Conservation (phyloP, 2,888 invertebrate species). For the Erannis defoliaria region DNA sequence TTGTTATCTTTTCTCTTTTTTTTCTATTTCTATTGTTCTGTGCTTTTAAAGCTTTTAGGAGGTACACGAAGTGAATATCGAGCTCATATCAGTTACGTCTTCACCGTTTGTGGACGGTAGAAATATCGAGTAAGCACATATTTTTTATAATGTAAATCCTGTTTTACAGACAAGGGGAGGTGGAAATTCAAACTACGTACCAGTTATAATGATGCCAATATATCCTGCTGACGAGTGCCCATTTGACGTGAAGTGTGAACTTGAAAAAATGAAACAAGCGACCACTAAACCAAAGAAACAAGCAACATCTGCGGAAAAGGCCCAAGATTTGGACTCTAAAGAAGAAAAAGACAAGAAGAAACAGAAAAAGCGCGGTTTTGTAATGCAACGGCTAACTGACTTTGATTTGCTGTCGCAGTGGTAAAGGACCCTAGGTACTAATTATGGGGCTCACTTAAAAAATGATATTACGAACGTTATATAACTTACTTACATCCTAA, state of each 20-base stretch:
- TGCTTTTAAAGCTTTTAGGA: too few relatives aligned
- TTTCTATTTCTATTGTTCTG: too few relatives aligned
- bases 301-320: constrained; percentile 38
- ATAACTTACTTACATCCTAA: too few relatives aligned
- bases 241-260: constrained; percentile 74
- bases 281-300: constrained; percentile 58
- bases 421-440: constrained; percentile 46
- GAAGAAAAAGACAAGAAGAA: constrained; percentile 65
- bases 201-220: constrained; percentile 80
- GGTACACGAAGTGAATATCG: too few relatives aligned
- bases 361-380: constrained; percentile 68
- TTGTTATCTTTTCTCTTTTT: too few relatives aligned
- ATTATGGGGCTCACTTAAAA: too few relatives aligned
- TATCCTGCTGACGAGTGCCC: constrained; percentile 73
- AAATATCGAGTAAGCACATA: too few relatives aligned
- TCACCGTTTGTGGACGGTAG: too few relatives aligned
- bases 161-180: constrained; percentile 51
- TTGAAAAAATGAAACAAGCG: constrained; percentile 62
- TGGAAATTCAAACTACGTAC: constrained; percentile 66
- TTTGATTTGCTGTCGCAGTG: constrained; percentile 79
- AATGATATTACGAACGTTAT: too few relatives aligned
- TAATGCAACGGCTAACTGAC: constrained; percentile 72
- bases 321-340: constrained; percentile 38
- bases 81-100: too few relatives aligned
- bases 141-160: too few relatives aligned